Percentiles rank a stretch among this genome's conserved stretches.
These are phyloP conservation scores for Zygogramma bicolorata DNA, from an alignment of 2,888 invertebrate species.

Conservation along the genomic window DNA sequence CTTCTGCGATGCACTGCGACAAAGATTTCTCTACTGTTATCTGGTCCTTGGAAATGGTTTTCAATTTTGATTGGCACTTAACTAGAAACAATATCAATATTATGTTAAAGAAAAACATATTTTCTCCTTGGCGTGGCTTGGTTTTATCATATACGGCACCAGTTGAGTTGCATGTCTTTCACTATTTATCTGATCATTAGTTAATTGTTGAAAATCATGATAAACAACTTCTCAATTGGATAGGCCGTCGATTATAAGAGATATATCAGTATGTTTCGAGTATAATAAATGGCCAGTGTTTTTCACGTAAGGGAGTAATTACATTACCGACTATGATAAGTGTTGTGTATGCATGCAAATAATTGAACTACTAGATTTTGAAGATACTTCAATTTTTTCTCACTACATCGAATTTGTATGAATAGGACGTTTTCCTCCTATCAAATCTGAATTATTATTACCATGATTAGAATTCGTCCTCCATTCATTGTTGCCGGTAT, in stretches of 20 bases:
- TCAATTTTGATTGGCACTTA: constrained; percentile 13
- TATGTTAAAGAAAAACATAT: background rate
- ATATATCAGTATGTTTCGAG: background rate
- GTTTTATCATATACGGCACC: background rate
- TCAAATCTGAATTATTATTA: too few relatives aligned
- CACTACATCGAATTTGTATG: too few relatives aligned
- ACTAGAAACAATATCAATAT: background rate
- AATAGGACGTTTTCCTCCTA: too few relatives aligned
- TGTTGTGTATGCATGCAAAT: background rate
- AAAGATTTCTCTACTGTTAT: constrained; percentile 27
- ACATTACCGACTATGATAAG: background rate
- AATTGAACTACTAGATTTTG: too few relatives aligned
- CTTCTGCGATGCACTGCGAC: constrained; percentile 28
- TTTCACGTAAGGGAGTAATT: background rate
- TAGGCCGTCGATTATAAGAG: background rate
- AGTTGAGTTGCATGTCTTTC: background rate
- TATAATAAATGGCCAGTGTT: background rate
- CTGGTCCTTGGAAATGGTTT: background rate
- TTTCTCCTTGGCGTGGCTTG: too few relatives aligned
- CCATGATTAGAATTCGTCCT: too few relatives aligned
- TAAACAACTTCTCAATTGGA: background rate
- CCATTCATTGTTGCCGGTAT: too few relatives aligned
- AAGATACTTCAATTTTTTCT: too few relatives aligned
- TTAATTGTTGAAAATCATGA: background rate
- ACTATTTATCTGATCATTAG: background rate